These are phyloP conservation scores for Drosophila neoperkinsi DNA, from an alignment of 2,888 invertebrate genomes.

Conservation along the genomic window DNA sequence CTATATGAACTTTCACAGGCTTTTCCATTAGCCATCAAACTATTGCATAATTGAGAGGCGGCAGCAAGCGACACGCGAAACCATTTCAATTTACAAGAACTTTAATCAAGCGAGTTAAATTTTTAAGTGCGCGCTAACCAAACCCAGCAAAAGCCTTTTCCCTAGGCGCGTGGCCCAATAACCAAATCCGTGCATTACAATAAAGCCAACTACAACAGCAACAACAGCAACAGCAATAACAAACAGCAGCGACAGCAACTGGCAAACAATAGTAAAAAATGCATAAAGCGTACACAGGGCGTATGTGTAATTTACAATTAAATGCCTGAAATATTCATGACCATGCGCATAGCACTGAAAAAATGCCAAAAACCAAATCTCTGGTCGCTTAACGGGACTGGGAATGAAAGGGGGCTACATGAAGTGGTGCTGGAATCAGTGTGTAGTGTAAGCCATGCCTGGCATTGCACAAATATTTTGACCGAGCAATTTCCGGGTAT, in stretches of 20 bases:
- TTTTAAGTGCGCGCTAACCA: conserved; percentile 48
- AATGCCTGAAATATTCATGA: conserved; percentile 74
- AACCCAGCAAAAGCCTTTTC: conserved; percentile 25
- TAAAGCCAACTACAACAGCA: conserved; percentile 24
- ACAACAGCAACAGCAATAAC: conserved; percentile 1
- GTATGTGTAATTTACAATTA: conserved; percentile 81
- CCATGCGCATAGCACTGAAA: conserved; percentile 26
- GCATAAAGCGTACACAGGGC: conserved; percentile 64
- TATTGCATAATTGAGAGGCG: conserved; percentile 48
- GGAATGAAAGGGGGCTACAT: not conserved
- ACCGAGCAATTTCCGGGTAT: conserved; percentile 66
- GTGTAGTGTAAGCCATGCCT: conserved; percentile 23
- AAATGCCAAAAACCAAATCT: conserved; percentile 61
- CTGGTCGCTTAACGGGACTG: conserved; percentile 50
- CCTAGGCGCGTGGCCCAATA: conserved; percentile 61
- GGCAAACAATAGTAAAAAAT: conserved; percentile 67
- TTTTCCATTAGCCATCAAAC: conserved; percentile 39
- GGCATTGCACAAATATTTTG: conserved; percentile 66
- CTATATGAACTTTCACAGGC: conserved; percentile 10
- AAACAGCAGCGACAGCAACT: conserved; percentile 26
- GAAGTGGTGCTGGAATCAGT: not conserved
- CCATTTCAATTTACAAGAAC: conserved; percentile 44
- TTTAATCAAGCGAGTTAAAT: conserved; percentile 60
- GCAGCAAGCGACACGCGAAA: conserved; percentile 13
- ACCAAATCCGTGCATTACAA: conserved; percentile 64